A percentile compares a stretch with the other conserved stretches of the same genome.
phyloP scores from a whole-genome alignment of 2,113 vertebrate species.

The Erpornis zantholeuca region DNA sequence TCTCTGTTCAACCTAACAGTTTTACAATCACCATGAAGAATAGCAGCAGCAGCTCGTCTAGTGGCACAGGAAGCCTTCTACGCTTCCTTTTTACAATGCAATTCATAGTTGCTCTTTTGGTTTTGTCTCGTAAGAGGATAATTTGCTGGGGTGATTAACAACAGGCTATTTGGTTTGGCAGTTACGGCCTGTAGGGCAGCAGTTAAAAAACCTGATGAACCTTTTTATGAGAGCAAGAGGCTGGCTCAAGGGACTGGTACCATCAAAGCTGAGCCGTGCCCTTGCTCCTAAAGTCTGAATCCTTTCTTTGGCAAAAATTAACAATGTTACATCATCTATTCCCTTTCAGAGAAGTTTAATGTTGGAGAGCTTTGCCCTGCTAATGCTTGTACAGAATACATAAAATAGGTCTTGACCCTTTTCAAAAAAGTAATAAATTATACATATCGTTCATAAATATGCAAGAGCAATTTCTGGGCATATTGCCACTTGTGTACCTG shows the following conservation, averaged over 20 bases:
- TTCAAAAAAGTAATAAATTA: conserved; percentile 13
- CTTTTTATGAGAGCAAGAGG: background rate
- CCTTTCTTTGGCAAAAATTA: background rate
- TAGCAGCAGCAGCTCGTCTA: background rate
- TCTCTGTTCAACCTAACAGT: background rate
- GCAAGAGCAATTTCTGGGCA: background rate
- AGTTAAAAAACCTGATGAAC: background rate
- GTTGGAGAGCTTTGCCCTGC: background rate
- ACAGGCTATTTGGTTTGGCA: background rate
- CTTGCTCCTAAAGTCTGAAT: background rate
- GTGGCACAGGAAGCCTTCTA: background rate
- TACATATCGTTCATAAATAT: background rate
- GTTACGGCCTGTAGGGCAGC: background rate
- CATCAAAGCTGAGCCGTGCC: background rate
- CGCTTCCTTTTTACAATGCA: background rate
- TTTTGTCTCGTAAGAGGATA: background rate
- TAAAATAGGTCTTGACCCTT: background rate
- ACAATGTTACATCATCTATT: background rate
- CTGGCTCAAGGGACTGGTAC: background rate
- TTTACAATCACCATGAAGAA: background rate
- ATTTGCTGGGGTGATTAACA: background rate
- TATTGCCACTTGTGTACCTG: background rate
- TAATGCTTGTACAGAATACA: background rate
- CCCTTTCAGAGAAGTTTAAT: background rate
- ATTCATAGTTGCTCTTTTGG: background rate